These are phyloP conservation scores for Drosophila quinaria DNA, from an alignment of 2,888 invertebrate genomes.

Conservation along the genomic window DNA sequence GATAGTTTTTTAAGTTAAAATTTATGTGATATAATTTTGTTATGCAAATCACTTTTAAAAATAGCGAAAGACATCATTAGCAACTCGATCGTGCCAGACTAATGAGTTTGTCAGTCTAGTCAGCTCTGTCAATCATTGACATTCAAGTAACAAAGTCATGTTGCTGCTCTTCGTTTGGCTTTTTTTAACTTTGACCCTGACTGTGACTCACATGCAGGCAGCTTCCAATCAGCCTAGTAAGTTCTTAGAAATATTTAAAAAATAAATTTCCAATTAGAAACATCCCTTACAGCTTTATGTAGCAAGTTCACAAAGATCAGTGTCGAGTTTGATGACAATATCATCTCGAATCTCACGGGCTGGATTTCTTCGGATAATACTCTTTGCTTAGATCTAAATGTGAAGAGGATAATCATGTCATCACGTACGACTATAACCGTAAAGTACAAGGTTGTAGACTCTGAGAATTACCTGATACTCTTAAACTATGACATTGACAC, in stretches of 20 bases:
- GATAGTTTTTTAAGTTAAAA: not conserved
- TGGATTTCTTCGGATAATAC: conserved; percentile 42
- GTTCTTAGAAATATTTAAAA: not conserved
- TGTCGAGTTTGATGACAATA: conserved; percentile 34
- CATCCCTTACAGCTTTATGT: not conserved
- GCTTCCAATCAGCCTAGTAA: conserved; percentile 20
- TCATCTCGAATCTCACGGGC: conserved; percentile 14
- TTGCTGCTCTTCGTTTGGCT: conserved; percentile 5
- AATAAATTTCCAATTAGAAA: too few relatives aligned
- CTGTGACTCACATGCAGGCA: conserved; percentile 8
- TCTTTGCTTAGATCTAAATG: conserved; percentile 36
- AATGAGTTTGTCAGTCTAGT: conserved; percentile 29
- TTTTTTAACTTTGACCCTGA: conserved; percentile 2
- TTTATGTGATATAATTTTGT: not conserved
- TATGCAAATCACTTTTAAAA: conserved; percentile 13
- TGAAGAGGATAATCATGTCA: conserved; percentile 26
- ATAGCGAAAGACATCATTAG: conserved; percentile 42
- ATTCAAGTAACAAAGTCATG: conserved; percentile 24
- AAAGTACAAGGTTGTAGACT: conserved; percentile 30
- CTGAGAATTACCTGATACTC: conserved; percentile 42
- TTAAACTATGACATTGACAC: conserved; percentile 60
- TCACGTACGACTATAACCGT: conserved; percentile 48
- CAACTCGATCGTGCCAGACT: conserved; percentile 23
- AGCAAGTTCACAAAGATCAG: conserved; percentile 43
- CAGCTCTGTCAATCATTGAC: not conserved